These are phyloP conservation scores for Sesia apiformis DNA, from an alignment of 2,888 invertebrate genomes.

Conservation along the genomic window DNA sequence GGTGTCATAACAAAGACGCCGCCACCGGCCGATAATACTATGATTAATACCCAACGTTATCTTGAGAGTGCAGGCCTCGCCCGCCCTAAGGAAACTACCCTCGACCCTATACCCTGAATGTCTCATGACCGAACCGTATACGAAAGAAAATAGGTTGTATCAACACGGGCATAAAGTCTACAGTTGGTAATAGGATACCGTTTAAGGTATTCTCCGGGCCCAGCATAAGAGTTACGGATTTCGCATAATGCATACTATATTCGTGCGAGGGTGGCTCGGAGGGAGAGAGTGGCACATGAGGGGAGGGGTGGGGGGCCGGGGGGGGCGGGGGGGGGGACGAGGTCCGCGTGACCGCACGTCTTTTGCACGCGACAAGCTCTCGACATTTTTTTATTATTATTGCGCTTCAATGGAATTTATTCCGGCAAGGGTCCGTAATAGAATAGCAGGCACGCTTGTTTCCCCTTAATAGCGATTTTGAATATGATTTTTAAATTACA, in stretches of 20 bases:
- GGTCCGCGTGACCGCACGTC: conserved; percentile 68
- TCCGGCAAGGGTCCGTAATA: conserved; percentile 54
- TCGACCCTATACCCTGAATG: background rate
- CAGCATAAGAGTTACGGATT: conserved; percentile 71
- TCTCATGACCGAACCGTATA: background rate
- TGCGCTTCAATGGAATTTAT: conserved; percentile 71
- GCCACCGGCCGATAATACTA: conserved; percentile 68
- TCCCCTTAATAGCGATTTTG: conserved; percentile 54
- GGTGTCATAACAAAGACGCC: conserved; percentile 72
- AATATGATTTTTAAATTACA: conserved; percentile 71
- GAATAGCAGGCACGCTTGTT: conserved; percentile 59
- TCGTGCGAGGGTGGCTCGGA: conserved; percentile 26
- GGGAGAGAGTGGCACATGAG: conserved; percentile 11
- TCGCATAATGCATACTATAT: conserved; percentile 75
- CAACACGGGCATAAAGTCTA: conserved; percentile 10
- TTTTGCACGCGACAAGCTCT: conserved; percentile 72
- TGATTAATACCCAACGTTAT: conserved; percentile 73
- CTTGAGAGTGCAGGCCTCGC: conserved; percentile 67
- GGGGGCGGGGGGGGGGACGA: conserved; percentile 12
- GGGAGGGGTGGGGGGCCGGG: conserved; percentile 12
- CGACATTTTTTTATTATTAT: conserved; percentile 74
- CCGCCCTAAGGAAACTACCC: conserved; percentile 25
- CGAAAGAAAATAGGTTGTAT: background rate
- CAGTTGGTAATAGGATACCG: conserved; percentile 12
- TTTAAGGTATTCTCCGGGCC: conserved; percentile 59